phyloP scores from a whole-genome alignment of 37 sponge, comb jelly and placozoan species.

The Agelas oroides region DNA sequence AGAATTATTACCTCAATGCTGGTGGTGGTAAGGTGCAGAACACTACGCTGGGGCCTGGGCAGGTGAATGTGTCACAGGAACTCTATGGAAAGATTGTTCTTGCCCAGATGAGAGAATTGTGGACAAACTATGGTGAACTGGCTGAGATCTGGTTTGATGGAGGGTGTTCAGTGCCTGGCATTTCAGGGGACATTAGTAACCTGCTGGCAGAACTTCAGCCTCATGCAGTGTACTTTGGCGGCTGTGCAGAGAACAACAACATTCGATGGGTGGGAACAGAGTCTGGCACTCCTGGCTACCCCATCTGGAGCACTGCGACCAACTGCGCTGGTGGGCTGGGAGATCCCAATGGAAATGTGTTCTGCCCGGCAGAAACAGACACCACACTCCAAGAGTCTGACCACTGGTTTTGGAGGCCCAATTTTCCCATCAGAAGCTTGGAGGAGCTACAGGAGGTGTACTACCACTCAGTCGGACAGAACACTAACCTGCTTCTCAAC shows the following conservation, averaged over 20 bases:
- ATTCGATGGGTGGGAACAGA: constrained; percentile 70
- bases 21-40: constrained; percentile 15
- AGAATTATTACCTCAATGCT: constrained; percentile 69
- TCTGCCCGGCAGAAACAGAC: constrained; percentile 73
- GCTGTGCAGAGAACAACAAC: constrained; percentile 50
- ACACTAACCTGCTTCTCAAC: constrained; percentile 46
- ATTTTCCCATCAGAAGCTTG: constrained; percentile 14
- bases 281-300: constrained; percentile 48
- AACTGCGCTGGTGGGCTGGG: constrained; percentile 37
- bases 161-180: constrained; percentile 61
- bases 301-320: constrained; percentile 57
- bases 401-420: constrained; percentile 51
- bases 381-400: constrained; percentile 49
- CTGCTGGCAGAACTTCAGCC: constrained; percentile 42
- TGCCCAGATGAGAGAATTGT: constrained; percentile 64
- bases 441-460: constrained; percentile 44
- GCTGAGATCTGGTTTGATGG: constrained; percentile 76
- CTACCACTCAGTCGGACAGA: constrained; percentile 46
- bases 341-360: constrained; percentile 28
- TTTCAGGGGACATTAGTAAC: constrained; percentile 14
- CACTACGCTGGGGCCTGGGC: constrained; percentile 46
- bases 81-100: constrained; percentile 59
- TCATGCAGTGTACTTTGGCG: constrained; percentile 55
- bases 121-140: constrained; percentile 67
- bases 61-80: constrained; percentile 60